Base-by-base conservation (phyloP, 37 sponge, comb jelly and placozoan genomes). In the Hexactinellida sp. region DNA sequence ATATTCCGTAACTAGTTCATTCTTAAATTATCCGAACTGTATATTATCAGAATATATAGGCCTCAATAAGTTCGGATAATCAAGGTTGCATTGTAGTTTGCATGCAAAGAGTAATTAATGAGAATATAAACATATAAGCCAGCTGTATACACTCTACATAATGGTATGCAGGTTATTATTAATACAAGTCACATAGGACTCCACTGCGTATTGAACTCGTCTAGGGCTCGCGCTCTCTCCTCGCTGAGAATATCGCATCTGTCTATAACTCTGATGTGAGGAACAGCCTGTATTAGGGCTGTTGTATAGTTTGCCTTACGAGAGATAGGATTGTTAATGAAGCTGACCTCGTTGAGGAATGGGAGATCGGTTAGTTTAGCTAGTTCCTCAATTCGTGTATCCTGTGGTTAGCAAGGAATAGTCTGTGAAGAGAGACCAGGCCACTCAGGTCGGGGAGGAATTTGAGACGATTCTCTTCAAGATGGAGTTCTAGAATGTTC, bases 401-500 rank as follows among this genome's bases (percentile, higher is more conserved):
- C 13, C 76, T 63, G 76, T 63, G 3, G 76, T n/a, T 63, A n/a
- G 19, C 76, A 3, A 63, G 76, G 34, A 63, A 63, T 10, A 63
- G 76, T n/a, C 30, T 63, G 28, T n/a, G 21, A n/a, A 63, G 28
- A 21, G 76, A 63, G 34, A n/a, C 76, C 5, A 63, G 76, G 5
- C 5, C 76, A n/a, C 76, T n/a, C 76, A 63, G 76, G 28, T 63
- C 76, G 5, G 76, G 76, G 76, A 63, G 76, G 13, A 32, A 63
- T n/a, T 28, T 63, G 28, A 63, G 76, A 63, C 76, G 76, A n/a
- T 63, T 63, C 30, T 63, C 76, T n/a, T 63, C 76, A 21, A 63
- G 76, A 63, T 63, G 76, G 3, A 63, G 76, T 63, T 63, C 76
- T 63, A 63, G 76, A 63, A 63, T 63, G 13, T 63, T 63, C 76